Evolutionary conservation across 1,140 invertebrate genomes (phyloP), one percentile per base, ranked within the genome.

Genomic region (Pogonognathellus flavescens): DNA sequence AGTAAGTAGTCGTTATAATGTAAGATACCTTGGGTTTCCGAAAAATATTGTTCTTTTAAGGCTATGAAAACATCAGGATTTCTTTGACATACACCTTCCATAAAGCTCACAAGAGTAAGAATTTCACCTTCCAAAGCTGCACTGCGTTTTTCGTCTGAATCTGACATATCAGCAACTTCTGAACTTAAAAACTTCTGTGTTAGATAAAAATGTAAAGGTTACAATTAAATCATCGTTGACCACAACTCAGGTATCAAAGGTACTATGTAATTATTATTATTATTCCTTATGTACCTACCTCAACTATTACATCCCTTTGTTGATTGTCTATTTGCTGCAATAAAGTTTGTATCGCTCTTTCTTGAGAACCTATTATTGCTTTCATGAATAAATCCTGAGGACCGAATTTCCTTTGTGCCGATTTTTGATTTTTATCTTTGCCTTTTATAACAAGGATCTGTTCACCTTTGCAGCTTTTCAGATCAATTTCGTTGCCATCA

Each of bases 311-410:
- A 72, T 83, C 31, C 49, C 81, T 31, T 52, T 84, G 57, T 13
- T 83, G 18, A 2, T 1, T 50, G n/a, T 87, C 59, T 16, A 87
- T 2, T 72, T 85, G 84, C 2, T n/a, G 16, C 18, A 85, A 18
- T n/a, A 87, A 72, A 41, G 66, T 85, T 57, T 84, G 86, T 11
- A 87, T 85, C 0, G 84, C 31, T 49, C 66, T 10, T 70, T 87
- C 86, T 66, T 87, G 86, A n/a, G 81, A 83, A 1, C 86, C 86
- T 16, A 87, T 85, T 6, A 87, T 52, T 4, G 86, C 86, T 84
- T 87, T 87, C 25, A 87, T 49, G 8, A 87, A 81, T 14, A 49
- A 25, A n/a, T 87, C 86, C 16, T 87, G 82, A 13, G 84, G 52
- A n/a, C 25, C 18, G 52, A 83, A 4, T 25, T 80, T 49, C 57